Conservation (phyloP, 2,888 invertebrate species). For the Philaethria dido region DNA sequence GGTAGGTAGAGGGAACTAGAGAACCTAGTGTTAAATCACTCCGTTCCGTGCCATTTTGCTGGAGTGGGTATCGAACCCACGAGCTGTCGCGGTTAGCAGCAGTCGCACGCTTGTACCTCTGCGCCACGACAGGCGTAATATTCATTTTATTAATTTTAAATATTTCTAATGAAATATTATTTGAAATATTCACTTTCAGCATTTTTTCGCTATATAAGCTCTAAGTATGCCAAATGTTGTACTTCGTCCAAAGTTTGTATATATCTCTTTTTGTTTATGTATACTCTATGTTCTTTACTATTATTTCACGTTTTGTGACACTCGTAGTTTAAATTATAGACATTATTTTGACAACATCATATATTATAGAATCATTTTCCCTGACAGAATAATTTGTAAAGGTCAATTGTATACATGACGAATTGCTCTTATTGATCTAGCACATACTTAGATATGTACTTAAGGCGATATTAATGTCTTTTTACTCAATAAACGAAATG, state of each 20-base stretch:
- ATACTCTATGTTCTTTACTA: background rate
- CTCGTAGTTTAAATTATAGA: background rate
- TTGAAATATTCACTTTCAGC: no score
- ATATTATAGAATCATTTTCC: background rate
- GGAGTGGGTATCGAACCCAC: no score
- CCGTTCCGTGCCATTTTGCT: no score
- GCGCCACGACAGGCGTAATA: no score
- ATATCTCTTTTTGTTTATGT: background rate
- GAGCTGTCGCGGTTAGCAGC: no score
- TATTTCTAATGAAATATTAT: no score
- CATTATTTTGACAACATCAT: background rate
- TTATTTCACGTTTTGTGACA: background rate
- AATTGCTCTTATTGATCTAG: background rate
- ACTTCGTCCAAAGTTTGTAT: background rate
- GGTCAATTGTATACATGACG: background rate
- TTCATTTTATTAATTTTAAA: no score
- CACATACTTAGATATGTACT: background rate
- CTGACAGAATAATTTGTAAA: slow-evolving; percentile 3
- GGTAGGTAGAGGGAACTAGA: no score
- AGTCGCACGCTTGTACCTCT: no score
- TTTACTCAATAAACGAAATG: background rate
- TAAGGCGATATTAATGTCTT: background rate
- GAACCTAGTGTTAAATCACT: no score
- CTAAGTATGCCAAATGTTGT: no score
- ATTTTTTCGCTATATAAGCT: no score